Evolutionary conservation across 2,113 vertebrate genomes (phyloP), one percentile per base, ranked within the genome.

Genomic region (Octodon degus): DNA sequence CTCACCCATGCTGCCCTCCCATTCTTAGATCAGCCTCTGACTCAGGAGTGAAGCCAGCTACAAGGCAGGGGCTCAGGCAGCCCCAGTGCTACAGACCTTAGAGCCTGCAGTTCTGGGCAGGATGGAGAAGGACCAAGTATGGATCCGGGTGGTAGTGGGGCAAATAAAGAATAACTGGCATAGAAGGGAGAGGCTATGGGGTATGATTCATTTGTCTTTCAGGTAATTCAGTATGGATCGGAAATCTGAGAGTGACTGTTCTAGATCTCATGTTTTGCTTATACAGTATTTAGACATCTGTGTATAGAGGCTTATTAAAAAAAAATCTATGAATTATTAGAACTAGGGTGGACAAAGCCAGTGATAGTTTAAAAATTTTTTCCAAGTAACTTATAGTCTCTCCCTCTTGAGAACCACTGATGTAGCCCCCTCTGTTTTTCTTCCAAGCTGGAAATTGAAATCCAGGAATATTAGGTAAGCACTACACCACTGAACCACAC

Each of bases 301-400:
- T 79, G 34, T 88, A 30, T 76, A 37, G 13, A 70, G 91, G 8
- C 17, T 77, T 90, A 85, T 87, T 86, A 76, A 74, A 50, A 43
- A 43, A 50, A 58, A 92, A 76, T 80, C 4, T n/a, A 27, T 68
- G 63, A 87, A 79, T 53, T 91, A 72, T 34, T 27, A 68, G 76
- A 24, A 80, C 7, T 91, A 79, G 34, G 50, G 11, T 91, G 76
- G 87, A 55, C n/a, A 62, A 53, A 9, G 85, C 30, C 58, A 74
- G 19, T 5, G 89, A 72, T 12, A 20, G 83, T 95, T 90, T 90
- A 10, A 72, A 92, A 95, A 95, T 67, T 32, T 25, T 88, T 96
- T 47, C 76, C 67, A 93, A 95, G 62, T 79, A 72, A 92, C 84
- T 93, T 86, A 65, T 82, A 79, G 22, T 34, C 0, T 47, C 32